Percentiles rank a stretch among this genome's conserved stretches.
phyloP scores from a whole-genome alignment of 2,888 invertebrate genomes.

The Mythimna ferrago region DNA sequence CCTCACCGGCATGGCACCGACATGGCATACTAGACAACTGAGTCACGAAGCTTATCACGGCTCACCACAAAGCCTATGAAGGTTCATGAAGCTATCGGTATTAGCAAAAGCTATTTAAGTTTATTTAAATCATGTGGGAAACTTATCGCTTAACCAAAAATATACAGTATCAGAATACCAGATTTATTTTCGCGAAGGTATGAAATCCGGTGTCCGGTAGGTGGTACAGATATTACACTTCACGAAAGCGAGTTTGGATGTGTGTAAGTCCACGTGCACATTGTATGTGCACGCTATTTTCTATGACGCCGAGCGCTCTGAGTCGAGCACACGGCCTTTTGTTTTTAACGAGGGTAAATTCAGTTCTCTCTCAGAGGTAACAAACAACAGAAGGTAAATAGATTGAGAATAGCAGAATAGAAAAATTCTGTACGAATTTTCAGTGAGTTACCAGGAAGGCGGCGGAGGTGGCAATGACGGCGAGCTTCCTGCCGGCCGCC shows the following conservation, averaged over 20 bases:
- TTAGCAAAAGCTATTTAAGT: too few species aligned
- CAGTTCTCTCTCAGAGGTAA: not conserved
- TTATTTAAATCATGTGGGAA: too few species aligned
- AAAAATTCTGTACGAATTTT: not conserved
- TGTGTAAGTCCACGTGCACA: too few species aligned
- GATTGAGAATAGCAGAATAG: not conserved
- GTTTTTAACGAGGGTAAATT: not conserved
- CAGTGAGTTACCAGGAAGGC: conserved; percentile 72
- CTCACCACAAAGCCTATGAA: too few species aligned
- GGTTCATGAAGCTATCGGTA: too few species aligned
- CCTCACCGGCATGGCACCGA: too few species aligned
- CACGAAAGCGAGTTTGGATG: too few species aligned
- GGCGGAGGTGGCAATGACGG: conserved; percentile 75
- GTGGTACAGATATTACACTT: too few species aligned
- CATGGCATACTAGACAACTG: too few species aligned
- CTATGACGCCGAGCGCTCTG: not conserved
- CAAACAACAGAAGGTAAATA: not conserved
- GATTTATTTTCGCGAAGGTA: not conserved
- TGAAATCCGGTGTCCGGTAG: not conserved
- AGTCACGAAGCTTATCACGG: too few species aligned
- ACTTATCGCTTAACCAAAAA: too few species aligned
- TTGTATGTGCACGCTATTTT: not conserved
- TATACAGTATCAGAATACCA: not conserved
- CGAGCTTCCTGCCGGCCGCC: conserved; percentile 72
- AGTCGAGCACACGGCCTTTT: too few species aligned